phyloP scores from a whole-genome alignment of 1,140 invertebrate genomes.

The Bactericera cockerelli region DNA sequence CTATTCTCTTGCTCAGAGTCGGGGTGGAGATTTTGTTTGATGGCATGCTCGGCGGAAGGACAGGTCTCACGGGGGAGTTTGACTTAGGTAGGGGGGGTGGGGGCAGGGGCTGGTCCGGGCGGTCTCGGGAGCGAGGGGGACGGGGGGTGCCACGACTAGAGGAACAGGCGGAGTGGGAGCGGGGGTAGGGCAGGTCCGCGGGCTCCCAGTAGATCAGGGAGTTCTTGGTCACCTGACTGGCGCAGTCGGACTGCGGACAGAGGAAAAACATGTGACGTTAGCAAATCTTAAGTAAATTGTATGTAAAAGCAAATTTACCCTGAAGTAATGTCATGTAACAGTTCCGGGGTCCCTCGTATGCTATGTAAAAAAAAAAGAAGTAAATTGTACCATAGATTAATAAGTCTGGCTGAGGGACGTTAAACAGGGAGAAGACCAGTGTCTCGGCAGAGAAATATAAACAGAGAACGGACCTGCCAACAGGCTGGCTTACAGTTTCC shows the following conservation, averaged over 20 bases:
- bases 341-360: no score
- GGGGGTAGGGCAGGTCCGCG: background rate
- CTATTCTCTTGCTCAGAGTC: conserved; percentile 2
- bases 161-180: background rate
- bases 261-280: background rate
- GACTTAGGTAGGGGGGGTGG: conserved; percentile 11
- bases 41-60: conserved; percentile 17
- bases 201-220: background rate
- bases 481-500: no score
- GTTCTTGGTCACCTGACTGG: background rate
- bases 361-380: no score
- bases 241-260: background rate
- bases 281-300: no score
- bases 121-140: background rate
- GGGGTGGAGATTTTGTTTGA: conserved; percentile 13
- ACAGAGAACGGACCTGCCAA: no score
- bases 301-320: no score
- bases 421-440: no score
- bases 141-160: conserved; percentile 2
- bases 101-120: background rate
- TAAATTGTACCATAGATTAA: no score
- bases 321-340: no score
- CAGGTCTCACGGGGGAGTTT: conserved; percentile 10
- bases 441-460: no score
- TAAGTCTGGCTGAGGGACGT: no score